phyloP scores from a whole-genome alignment of 2,888 invertebrate species.

The Bombylius discolor region DNA sequence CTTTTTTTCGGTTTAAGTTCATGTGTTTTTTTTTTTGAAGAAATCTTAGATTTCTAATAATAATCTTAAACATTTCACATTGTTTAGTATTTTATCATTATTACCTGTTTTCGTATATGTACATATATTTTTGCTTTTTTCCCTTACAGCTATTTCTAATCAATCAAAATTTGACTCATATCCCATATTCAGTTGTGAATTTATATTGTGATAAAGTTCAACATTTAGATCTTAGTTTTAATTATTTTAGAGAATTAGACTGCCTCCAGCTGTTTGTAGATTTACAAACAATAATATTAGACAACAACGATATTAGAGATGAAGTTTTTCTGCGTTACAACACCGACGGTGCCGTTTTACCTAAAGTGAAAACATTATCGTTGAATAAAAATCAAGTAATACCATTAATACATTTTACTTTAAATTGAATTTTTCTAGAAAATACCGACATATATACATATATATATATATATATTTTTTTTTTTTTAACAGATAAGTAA shows the following conservation, averaged over 20 bases:
- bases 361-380: background rate
- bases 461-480: too few relatives aligned
- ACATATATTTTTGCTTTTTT: background rate
- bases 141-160: constrained; percentile 2
- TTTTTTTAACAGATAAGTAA: constrained; percentile 49
- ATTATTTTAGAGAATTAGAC: constrained; percentile 52
- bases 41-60: too few relatives aligned
- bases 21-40: too few relatives aligned
- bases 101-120: too few relatives aligned
- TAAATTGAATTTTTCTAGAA: too few relatives aligned
- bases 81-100: too few relatives aligned
- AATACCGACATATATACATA: too few relatives aligned
- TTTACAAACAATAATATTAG: constrained; percentile 66
- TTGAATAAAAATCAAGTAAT: background rate
- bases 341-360: background rate
- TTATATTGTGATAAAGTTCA: background rate
- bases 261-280: constrained; percentile 56
- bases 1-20: too few relatives aligned
- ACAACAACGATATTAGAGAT: constrained; percentile 68
- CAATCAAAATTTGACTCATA: constrained; percentile 1
- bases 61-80: too few relatives aligned
- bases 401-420: background rate
- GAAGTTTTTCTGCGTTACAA: constrained; percentile 45
- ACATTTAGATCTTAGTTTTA: constrained; percentile 53
- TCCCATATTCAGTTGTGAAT: constrained; percentile 1